A percentile compares a stretch with the other conserved stretches of the same genome.
phyloP scores from a whole-genome alignment of 2,888 invertebrate genomes.

The Octonoba sinensis region DNA sequence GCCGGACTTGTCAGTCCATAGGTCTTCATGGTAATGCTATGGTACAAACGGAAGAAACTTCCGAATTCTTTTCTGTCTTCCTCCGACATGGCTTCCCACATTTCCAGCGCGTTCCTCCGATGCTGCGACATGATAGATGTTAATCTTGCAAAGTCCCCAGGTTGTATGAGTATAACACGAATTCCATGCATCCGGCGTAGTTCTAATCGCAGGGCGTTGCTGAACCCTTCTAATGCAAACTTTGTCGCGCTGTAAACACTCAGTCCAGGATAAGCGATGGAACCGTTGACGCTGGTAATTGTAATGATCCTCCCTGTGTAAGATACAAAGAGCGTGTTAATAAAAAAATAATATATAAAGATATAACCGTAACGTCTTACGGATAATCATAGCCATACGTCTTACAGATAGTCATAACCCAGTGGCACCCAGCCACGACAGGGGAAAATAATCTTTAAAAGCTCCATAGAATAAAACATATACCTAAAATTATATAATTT shows the following conservation, averaged over 20 bases:
- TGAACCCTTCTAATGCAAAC: constrained; percentile 82
- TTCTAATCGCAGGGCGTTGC: constrained; percentile 81
- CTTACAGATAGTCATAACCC: too few relatives aligned
- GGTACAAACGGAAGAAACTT: constrained; percentile 78
- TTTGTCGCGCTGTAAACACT: constrained; percentile 86
- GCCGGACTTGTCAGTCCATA: constrained; percentile 62
- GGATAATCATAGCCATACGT: too few relatives aligned
- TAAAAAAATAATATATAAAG: neutral
- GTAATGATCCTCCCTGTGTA: constrained; percentile 80
- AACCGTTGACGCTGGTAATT: constrained; percentile 87
- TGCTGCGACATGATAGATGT: constrained; percentile 81
- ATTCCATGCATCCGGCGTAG: constrained; percentile 79
- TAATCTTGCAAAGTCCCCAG: constrained; percentile 81
- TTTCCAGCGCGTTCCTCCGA: constrained; percentile 76
- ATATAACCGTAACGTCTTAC: neutral
- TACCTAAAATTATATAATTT: too few relatives aligned
- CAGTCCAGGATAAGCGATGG: constrained; percentile 80
- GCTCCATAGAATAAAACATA: too few relatives aligned
- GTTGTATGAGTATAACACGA: constrained; percentile 81
- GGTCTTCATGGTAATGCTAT: constrained; percentile 67
- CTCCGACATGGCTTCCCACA: constrained; percentile 77
- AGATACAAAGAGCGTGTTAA: neutral
- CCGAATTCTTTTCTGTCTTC: constrained; percentile 79
- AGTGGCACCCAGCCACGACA: too few relatives aligned
- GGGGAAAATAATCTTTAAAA: too few relatives aligned